phyloP scores from a whole-genome alignment of 2,888 invertebrate genomes.

The Chaetoderma sp. region DNA sequence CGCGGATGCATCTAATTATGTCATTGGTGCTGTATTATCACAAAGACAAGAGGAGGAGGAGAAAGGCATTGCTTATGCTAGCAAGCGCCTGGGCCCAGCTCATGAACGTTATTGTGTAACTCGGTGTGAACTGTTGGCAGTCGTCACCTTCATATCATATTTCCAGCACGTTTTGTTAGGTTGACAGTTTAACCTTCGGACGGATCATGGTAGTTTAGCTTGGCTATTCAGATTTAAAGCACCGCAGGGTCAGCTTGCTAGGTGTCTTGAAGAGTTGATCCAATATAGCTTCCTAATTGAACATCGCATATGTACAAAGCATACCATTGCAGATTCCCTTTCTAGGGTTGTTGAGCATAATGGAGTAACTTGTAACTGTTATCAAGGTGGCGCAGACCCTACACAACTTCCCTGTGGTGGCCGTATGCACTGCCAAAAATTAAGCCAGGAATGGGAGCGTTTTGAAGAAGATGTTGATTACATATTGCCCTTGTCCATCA shows the following conservation, averaged over 20 bases:
- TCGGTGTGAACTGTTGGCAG: constrained; percentile 13
- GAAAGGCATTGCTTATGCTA: constrained; percentile 9
- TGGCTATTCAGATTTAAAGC: constrained; percentile 17
- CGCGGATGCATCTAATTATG: constrained; percentile 8
- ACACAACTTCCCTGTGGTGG: background rate
- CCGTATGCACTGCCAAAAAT: background rate
- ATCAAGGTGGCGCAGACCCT: background rate
- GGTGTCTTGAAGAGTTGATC: background rate
- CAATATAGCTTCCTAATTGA: background rate
- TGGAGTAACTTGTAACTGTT: background rate
- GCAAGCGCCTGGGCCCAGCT: background rate
- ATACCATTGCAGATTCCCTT: background rate
- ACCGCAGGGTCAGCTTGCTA: constrained; percentile 10
- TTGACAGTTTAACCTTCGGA: background rate
- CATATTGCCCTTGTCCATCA: background rate
- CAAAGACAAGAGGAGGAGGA: constrained; percentile 11
- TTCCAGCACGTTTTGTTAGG: constrained; percentile 11
- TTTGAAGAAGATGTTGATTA: constrained; percentile 13
- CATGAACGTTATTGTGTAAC: constrained; percentile 17
- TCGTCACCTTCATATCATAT: constrained; percentile 13
- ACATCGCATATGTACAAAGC: background rate
- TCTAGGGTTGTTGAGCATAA: background rate
- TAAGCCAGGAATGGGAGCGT: background rate
- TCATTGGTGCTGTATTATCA: constrained; percentile 8
- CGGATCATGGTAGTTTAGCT: constrained; percentile 8